Percentiles rank a stretch among this genome's conserved stretches.
phyloP scores from a whole-genome alignment of 2,888 invertebrate species.

The Lomographa bimaculata region DNA sequence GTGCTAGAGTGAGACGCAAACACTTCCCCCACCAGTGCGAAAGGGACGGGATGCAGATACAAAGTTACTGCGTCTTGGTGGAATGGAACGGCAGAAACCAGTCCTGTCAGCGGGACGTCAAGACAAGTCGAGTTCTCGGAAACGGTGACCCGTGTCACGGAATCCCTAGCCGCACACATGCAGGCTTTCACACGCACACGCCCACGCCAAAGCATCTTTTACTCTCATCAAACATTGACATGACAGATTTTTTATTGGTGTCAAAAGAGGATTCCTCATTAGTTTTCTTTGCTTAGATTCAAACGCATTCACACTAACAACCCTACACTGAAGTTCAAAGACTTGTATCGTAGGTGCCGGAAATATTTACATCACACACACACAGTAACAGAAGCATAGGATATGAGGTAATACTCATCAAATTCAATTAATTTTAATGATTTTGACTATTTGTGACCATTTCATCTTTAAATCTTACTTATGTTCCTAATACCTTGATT shows the following conservation, averaged over 20 bases:
- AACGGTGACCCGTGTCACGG: slow-evolving; percentile 83
- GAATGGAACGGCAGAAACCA: slow-evolving; percentile 77
- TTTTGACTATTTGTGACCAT: no score
- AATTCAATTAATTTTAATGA: no score
- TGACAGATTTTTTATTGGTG: slow-evolving; percentile 54
- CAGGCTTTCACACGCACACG: slow-evolving; percentile 46
- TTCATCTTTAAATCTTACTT: no score
- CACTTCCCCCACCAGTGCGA: slow-evolving; percentile 41
- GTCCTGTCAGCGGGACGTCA: slow-evolving; percentile 82
- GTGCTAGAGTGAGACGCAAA: slow-evolving; percentile 47
- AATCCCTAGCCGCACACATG: slow-evolving; percentile 75
- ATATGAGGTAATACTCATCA: no score
- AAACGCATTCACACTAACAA: no score
- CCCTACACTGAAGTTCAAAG: no score
- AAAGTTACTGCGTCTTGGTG: slow-evolving; percentile 70
- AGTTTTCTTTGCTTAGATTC: no score
- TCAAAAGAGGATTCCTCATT: slow-evolving; percentile 39
- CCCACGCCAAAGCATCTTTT: slow-evolving; percentile 37
- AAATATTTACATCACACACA: no score
- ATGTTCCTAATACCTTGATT: no score
- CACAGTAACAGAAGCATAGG: no score
- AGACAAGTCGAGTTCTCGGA: slow-evolving; percentile 81
- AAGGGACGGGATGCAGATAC: slow-evolving; percentile 56
- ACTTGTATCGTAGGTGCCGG: no score
- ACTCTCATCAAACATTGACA: slow-evolving; percentile 49